Conservation (phyloP, 2,113 vertebrate species). For the Anguilla japonica region DNA sequence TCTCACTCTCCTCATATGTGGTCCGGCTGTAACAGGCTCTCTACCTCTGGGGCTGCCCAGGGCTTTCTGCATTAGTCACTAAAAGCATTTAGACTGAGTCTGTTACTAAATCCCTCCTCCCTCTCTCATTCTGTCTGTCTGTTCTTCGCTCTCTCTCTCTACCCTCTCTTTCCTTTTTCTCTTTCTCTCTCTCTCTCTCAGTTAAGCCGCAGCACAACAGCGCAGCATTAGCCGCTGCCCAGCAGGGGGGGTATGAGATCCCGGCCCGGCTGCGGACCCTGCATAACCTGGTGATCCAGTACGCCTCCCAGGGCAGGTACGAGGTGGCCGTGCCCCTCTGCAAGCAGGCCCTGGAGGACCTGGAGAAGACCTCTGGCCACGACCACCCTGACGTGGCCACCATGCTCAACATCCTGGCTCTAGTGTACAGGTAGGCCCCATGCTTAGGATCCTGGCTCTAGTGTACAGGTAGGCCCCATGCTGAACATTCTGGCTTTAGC, state of each 20-base stretch:
- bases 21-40: too few relatives aligned
- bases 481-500: too few relatives aligned
- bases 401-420: slow-evolving; percentile 96
- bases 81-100: too few relatives aligned
- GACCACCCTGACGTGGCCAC: slow-evolving; percentile 97
- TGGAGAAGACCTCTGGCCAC: slow-evolving; percentile 95
- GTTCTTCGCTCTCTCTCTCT: too few relatives aligned
- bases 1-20: background rate
- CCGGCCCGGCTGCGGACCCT: slow-evolving; percentile 91
- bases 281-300: slow-evolving; percentile 98
- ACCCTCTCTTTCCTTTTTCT: background rate
- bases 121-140: too few relatives aligned
- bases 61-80: too few relatives aligned
- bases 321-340: slow-evolving; percentile 96
- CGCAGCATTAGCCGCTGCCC: slow-evolving; percentile 84
- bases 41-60: background rate
- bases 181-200: slow-evolving; percentile 76
- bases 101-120: too few relatives aligned
- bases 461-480: slow-evolving; percentile 76
- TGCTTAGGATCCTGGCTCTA: slow-evolving; percentile 96
- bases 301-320: slow-evolving; percentile 93
- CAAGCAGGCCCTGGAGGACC: slow-evolving; percentile 94
- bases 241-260: slow-evolving; percentile 96
- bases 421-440: slow-evolving; percentile 86
- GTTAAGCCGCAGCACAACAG: slow-evolving; percentile 87